Evolutionary conservation across 2,888 invertebrate species (phyloP).

Genomic region (Drosophila testacea): DNA sequence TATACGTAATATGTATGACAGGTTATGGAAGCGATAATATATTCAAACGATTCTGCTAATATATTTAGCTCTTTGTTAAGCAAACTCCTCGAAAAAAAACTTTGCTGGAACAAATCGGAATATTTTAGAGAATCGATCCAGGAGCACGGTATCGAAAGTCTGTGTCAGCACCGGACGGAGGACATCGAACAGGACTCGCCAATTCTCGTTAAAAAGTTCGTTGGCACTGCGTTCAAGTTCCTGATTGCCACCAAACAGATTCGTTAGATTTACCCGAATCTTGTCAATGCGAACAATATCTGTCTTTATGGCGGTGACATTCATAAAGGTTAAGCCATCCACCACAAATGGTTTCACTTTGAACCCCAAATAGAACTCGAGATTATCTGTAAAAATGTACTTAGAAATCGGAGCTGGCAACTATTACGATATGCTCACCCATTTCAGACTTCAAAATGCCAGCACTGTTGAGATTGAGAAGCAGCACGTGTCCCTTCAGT

Average conservation of each 20-base stretch:
- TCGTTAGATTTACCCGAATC: constrained; percentile 88
- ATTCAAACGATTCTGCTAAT: background rate
- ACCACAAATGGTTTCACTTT: constrained; percentile 38
- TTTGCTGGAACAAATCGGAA: constrained; percentile 89
- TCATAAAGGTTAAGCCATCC: constrained; percentile 86
- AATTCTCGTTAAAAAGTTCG: constrained; percentile 89
- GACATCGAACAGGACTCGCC: constrained; percentile 89
- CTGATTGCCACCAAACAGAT: constrained; percentile 86
- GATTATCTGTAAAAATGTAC: constrained; percentile 36
- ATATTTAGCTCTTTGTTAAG: constrained; percentile 6
- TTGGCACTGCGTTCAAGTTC: constrained; percentile 88
- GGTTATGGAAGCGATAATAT: background rate
- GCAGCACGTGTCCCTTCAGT: constrained; percentile 88
- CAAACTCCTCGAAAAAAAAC: constrained; percentile 88
- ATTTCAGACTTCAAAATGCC: constrained; percentile 87
- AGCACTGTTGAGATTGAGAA: constrained; percentile 88
- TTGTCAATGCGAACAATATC: constrained; percentile 88
- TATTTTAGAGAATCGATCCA: constrained; percentile 87
- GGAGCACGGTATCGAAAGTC: constrained; percentile 89
- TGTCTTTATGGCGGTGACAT: constrained; percentile 88
- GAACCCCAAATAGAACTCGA: constrained; percentile 49
- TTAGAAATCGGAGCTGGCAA: background rate
- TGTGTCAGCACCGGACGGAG: constrained; percentile 88
- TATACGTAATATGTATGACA: constrained; percentile 17
- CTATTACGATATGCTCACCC: constrained; percentile 86